phyloP scores from a whole-genome alignment of 2,113 vertebrate genomes.

The Blennius ocellaris region DNA sequence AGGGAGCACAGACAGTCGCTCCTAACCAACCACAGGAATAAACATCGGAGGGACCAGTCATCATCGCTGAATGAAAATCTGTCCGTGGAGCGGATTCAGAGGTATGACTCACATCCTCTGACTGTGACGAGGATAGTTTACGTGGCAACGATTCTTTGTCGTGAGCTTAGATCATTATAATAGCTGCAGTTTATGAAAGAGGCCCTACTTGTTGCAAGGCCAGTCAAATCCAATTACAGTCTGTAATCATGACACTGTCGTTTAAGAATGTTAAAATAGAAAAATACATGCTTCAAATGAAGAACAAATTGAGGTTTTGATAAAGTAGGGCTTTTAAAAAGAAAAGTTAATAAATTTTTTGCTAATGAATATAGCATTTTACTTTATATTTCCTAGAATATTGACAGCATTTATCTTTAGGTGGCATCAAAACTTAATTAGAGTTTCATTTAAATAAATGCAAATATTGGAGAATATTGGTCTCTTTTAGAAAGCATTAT shows the following conservation, averaged over 20 bases:
- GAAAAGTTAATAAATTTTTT: no score
- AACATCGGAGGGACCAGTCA: constrained; percentile 40
- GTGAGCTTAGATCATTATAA: constrained; percentile 44
- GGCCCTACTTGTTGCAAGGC: constrained; percentile 24
- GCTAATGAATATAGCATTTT: no score
- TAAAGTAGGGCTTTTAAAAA: neutral
- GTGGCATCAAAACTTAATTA: neutral
- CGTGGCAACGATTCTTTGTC: constrained; percentile 45
- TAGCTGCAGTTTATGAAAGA: constrained; percentile 22
- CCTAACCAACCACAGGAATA: constrained; percentile 19
- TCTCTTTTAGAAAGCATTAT: no score
- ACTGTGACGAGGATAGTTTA: constrained; percentile 44
- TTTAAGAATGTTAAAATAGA: neutral
- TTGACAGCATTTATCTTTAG: neutral
- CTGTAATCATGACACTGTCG: constrained; percentile 2
- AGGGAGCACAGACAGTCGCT: constrained; percentile 44
- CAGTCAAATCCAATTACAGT: constrained; percentile 24
- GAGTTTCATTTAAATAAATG: neutral
- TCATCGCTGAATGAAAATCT: constrained; percentile 23
- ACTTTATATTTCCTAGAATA: no score
- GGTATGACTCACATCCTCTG: constrained; percentile 50
- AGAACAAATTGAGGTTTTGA: neutral
- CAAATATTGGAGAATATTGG: no score
- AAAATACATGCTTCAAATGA: neutral
- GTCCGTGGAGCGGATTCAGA: constrained; percentile 11